These are phyloP conservation scores for Drosophila acutilabella DNA, from an alignment of 2,888 invertebrate species.

Conservation along the genomic window DNA sequence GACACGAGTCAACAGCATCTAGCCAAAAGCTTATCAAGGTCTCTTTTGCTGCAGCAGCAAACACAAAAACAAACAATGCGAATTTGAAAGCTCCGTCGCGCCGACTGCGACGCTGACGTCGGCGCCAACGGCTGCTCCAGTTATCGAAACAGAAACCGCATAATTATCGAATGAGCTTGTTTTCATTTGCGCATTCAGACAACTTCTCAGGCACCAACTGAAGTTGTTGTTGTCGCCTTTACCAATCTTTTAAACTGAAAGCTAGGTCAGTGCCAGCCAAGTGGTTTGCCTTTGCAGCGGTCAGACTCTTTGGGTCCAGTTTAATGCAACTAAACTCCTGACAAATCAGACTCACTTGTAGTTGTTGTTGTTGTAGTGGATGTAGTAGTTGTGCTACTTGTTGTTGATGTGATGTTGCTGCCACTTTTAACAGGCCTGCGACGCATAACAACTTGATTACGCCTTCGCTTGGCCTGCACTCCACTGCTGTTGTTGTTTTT, in stretches of 20 bases:
- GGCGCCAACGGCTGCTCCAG: slow-evolving; percentile 57
- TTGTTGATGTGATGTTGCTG: slow-evolving; percentile 12
- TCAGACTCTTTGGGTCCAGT: slow-evolving; percentile 40
- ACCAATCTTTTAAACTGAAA: slow-evolving; percentile 60
- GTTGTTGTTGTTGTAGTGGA: slow-evolving; percentile 51
- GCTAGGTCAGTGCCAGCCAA: slow-evolving; percentile 75
- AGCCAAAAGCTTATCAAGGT: slow-evolving; percentile 22
- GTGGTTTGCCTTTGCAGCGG: slow-evolving; percentile 52
- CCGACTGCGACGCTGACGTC: background rate
- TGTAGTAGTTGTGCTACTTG: slow-evolving; percentile 25
- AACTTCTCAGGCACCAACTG: slow-evolving; percentile 34
- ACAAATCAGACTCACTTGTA: slow-evolving; percentile 59
- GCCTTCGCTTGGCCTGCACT: slow-evolving; percentile 56
- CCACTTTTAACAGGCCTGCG: slow-evolving; percentile 51
- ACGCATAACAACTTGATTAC: slow-evolving; percentile 60
- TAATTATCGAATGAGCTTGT: slow-evolving; percentile 45
- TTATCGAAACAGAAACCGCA: slow-evolving; percentile 56
- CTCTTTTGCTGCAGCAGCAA: slow-evolving; percentile 34
- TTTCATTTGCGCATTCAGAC: slow-evolving; percentile 41
- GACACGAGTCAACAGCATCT: background rate
- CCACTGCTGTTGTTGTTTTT: slow-evolving; percentile 6
- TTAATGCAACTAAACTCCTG: slow-evolving; percentile 27
- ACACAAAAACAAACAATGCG: slow-evolving; percentile 14
- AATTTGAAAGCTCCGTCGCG: slow-evolving; percentile 64
- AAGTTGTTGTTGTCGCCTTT: slow-evolving; percentile 26